Evolutionary conservation across 2,113 vertebrate genomes (phyloP).

Genomic region (Danionella cerebrum): DNA sequence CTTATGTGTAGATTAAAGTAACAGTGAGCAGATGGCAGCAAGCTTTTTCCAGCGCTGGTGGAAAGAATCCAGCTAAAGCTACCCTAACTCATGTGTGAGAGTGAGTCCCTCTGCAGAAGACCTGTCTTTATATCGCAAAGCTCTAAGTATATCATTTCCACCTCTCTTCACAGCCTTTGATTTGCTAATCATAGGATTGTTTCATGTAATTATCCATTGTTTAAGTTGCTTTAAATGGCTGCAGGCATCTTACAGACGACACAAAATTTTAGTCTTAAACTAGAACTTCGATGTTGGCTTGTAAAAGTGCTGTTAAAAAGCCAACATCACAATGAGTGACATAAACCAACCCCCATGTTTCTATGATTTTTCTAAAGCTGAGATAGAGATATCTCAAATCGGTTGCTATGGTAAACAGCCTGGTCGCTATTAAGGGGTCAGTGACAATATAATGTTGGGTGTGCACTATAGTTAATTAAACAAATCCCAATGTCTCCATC

Average conservation of each 20-base stretch:
- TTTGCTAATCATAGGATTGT: constrained; percentile 24
- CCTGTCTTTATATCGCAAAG: constrained; percentile 10
- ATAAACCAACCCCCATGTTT: no score
- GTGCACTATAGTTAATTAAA: no score
- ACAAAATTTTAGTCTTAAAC: neutral
- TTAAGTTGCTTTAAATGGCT: constrained; percentile 34
- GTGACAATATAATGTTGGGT: no score
- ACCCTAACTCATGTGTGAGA: constrained; percentile 29
- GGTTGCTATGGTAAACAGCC: no score
- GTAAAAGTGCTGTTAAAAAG: no score
- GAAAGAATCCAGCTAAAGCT: constrained; percentile 24
- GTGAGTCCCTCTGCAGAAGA: constrained; percentile 13
- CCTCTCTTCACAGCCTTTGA: constrained; percentile 19
- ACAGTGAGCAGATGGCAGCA: constrained; percentile 35
- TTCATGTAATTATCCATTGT: constrained; percentile 24
- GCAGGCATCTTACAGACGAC: neutral
- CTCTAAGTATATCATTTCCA: neutral
- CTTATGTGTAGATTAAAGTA: constrained; percentile 8
- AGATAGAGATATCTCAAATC: no score
- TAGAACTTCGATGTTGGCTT: no score
- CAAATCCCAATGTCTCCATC: no score
- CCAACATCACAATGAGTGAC: no score
- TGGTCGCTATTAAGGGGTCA: no score
- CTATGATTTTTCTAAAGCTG: no score
- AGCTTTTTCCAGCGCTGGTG: constrained; percentile 7